phyloP scores from a whole-genome alignment of 2,888 invertebrate species.

The Caenorhabditis sp. region DNA sequence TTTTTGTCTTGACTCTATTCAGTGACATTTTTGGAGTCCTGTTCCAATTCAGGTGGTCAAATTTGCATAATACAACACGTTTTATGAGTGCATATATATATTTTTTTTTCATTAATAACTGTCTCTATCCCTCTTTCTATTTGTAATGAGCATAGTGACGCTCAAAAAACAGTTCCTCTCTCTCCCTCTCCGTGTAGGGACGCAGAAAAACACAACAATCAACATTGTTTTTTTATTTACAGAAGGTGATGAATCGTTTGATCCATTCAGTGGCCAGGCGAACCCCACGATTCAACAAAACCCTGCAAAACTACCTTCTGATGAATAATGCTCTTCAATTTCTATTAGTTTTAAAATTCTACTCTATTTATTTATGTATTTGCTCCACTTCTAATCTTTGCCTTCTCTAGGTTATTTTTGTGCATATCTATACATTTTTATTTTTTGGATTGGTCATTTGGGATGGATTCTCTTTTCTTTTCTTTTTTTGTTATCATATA shows the following conservation, averaged over 20 bases:
- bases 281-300: constrained; percentile 32
- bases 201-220: neutral
- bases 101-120: too few relatives aligned
- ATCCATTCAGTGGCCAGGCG: constrained; percentile 37
- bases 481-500: neutral
- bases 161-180: neutral
- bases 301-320: constrained; percentile 1
- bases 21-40: too few relatives aligned
- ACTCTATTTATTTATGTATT: constrained; percentile 2
- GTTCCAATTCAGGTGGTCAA: too few relatives aligned
- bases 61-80: too few relatives aligned
- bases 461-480: neutral
- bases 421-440: neutral
- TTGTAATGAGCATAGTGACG: too few relatives aligned
- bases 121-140: too few relatives aligned
- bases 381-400: neutral
- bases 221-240: constrained; percentile 6
- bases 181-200: neutral
- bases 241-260: constrained; percentile 28
- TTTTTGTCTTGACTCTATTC: too few relatives aligned
- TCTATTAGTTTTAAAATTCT: neutral
- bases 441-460: neutral
- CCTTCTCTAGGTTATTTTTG: neutral
- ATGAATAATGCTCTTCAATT: constrained; percentile 8
- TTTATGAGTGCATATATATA: too few relatives aligned